Evolutionary conservation across 2,888 invertebrate genomes (phyloP).

Genomic region (Sthenelais limicola): DNA sequence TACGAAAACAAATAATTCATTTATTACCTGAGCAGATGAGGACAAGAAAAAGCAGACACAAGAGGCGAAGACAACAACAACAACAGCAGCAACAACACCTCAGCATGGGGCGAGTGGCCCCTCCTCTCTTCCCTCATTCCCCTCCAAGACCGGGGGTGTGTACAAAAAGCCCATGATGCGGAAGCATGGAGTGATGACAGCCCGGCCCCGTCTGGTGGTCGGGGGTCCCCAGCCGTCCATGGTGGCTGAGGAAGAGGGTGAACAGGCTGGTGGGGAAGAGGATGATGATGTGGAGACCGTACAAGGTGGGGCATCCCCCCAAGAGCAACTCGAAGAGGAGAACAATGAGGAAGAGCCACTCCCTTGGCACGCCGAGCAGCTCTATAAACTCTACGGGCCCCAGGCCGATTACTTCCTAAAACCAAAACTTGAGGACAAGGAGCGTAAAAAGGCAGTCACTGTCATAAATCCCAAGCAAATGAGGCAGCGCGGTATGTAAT

Average conservation of each 20-base stretch:
- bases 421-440: conserved; percentile 59
- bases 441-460: conserved; percentile 45
- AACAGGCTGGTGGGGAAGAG: conserved; percentile 5
- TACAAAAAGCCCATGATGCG: too few species aligned
- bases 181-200: too few species aligned
- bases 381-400: conserved; percentile 63
- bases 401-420: conserved; percentile 66
- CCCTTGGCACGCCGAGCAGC: conserved; percentile 58
- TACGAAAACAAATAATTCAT: too few species aligned
- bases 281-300: conserved; percentile 36
- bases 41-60: too few species aligned
- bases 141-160: too few species aligned
- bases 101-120: too few species aligned
- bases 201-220: too few species aligned
- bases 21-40: too few species aligned
- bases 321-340: conserved; percentile 14
- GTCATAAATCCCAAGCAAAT: neutral
- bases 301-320: neutral
- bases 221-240: conserved; percentile 24
- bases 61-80: too few species aligned
- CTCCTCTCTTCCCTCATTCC: too few species aligned
- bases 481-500: neutral
- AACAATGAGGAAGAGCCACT: conserved; percentile 25
- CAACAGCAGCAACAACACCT: too few species aligned
- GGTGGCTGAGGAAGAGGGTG: conserved; percentile 26